These are phyloP conservation scores for Synanthedon andrenaeformis DNA, from an alignment of 2,888 invertebrate genomes.

Conservation along the genomic window DNA sequence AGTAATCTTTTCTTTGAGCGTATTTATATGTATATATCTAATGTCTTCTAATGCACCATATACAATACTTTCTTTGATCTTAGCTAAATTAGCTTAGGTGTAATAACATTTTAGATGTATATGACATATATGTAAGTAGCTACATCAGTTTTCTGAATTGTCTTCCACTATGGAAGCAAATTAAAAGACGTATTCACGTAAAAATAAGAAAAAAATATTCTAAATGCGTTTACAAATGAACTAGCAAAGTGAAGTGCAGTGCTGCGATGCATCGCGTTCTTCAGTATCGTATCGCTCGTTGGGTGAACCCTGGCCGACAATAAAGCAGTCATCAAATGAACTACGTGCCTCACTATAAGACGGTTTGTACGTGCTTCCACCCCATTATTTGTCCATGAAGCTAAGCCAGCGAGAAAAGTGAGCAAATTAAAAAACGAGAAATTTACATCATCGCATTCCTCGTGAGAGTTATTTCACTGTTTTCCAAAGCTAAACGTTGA, in stretches of 20 bases:
- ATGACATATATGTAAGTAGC: too few relatives aligned
- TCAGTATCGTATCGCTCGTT: not conserved
- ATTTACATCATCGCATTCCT: constrained; percentile 31
- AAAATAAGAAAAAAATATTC: not conserved
- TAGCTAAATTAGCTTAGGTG: too few relatives aligned
- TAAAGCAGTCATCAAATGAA: constrained; percentile 52
- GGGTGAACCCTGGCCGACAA: constrained; percentile 27
- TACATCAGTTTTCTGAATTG: too few relatives aligned
- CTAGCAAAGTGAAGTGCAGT: constrained; percentile 24
- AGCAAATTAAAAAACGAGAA: constrained; percentile 27
- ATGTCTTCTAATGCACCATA: too few relatives aligned
- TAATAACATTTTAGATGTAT: too few relatives aligned
- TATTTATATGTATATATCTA: too few relatives aligned
- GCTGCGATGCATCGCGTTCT: constrained; percentile 21
- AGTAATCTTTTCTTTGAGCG: too few relatives aligned
- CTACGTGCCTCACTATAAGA: constrained; percentile 45
- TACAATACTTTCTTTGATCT: too few relatives aligned
- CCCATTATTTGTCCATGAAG: constrained; percentile 27
- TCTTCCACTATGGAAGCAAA: too few relatives aligned
- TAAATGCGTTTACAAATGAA: not conserved
- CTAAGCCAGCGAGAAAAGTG: constrained; percentile 22
- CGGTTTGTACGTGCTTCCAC: constrained; percentile 39
- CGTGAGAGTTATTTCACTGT: constrained; percentile 19
- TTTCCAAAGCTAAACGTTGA: constrained; percentile 1
- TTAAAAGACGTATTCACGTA: too few relatives aligned